These are phyloP conservation scores for Nebria brevicollis DNA, from an alignment of 2,888 invertebrate genomes.

Conservation along the genomic window DNA sequence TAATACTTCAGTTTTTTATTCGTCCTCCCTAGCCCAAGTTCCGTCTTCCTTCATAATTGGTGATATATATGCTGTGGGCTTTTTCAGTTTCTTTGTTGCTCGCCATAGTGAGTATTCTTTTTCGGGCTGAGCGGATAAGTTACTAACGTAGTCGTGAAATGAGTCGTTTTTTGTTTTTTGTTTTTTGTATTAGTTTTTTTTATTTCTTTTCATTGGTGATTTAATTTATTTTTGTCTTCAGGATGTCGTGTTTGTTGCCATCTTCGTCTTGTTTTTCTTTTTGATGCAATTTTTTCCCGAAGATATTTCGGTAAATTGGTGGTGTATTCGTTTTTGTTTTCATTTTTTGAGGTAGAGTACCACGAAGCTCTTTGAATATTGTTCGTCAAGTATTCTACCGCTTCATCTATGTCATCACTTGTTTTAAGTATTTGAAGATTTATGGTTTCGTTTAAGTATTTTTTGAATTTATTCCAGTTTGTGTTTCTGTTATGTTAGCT, in stretches of 20 bases:
- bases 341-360: constrained; percentile 12
- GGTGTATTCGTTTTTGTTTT: neutral
- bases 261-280: constrained; percentile 30
- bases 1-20: constrained; percentile 49
- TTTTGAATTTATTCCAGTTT: constrained; percentile 15
- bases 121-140: neutral
- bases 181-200: no score
- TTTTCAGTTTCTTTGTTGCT: neutral
- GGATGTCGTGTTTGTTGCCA: constrained; percentile 45
- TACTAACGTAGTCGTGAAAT: no score
- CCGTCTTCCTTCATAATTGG: constrained; percentile 46
- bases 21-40: constrained; percentile 48
- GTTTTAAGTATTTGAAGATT: constrained; percentile 31
- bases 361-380: constrained; percentile 30
- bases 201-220: constrained; percentile 27
- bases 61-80: constrained; percentile 34
- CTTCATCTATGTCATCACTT: constrained; percentile 27
- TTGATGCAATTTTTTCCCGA: constrained; percentile 11
- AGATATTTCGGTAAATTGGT: constrained; percentile 39
- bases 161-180: no score
- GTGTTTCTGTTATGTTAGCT: constrained; percentile 16
- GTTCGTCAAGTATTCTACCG: constrained; percentile 13
- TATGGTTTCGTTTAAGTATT: constrained; percentile 15
- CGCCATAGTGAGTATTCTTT: neutral
- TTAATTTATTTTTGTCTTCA: constrained; percentile 36